Conservation (phyloP, 2,797 vertebrate genomes). For the Bucorvus abyssinicus region DNA sequence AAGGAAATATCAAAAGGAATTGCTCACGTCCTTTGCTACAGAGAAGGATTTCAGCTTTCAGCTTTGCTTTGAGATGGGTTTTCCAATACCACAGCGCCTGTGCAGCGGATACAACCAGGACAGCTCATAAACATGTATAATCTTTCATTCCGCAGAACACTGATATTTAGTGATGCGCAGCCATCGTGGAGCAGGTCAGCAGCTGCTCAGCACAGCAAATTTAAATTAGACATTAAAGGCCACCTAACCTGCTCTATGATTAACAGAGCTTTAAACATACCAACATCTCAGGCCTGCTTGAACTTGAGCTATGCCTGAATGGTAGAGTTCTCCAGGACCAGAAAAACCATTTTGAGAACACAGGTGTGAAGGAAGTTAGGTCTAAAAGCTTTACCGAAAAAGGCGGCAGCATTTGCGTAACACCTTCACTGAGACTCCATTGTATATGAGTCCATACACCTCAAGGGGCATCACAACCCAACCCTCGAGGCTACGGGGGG, state of each 20-base stretch:
- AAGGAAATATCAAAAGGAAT: slow-evolving; percentile 35
- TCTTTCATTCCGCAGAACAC: not conserved
- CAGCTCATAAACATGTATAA: not conserved
- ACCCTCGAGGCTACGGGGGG: not conserved
- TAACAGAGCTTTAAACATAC: not conserved
- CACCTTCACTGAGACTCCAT: not conserved
- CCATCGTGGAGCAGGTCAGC: not conserved
- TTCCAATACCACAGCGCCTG: not conserved
- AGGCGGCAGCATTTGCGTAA: not conserved
- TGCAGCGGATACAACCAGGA: not conserved
- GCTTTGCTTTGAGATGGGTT: slow-evolving; percentile 5
- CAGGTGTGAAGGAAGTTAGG: not conserved
- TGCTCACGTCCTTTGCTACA: slow-evolving; percentile 3
- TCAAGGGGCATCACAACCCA: not conserved
- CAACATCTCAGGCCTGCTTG: not conserved
- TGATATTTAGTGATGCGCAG: not conserved
- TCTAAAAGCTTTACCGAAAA: not conserved
- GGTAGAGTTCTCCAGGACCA: not conserved
- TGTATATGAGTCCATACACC: not conserved
- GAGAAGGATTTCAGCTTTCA: slow-evolving; percentile 6
- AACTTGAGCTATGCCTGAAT: not conserved
- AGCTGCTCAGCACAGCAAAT: not conserved
- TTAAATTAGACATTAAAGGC: not conserved
- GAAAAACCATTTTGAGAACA: not conserved
- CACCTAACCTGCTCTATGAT: not conserved